phyloP scores from a whole-genome alignment of 1,140 invertebrate genomes.

The Halotydeus destructor region DNA sequence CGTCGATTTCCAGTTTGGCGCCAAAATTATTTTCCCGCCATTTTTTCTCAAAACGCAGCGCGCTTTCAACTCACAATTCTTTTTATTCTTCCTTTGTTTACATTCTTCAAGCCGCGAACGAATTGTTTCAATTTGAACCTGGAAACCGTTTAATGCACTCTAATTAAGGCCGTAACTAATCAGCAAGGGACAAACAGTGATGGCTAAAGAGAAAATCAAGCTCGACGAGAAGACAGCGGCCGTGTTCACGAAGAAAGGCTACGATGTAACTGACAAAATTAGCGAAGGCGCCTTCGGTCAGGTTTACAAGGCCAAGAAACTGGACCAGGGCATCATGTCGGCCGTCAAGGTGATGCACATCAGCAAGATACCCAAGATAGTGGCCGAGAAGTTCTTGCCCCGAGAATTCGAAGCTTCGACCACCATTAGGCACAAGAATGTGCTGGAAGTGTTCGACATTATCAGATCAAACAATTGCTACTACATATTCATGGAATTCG shows the following conservation, averaged over 20 bases:
- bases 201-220: no score
- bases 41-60: no score
- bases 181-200: no score
- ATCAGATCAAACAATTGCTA: conserved; percentile 3
- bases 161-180: no score
- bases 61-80: no score
- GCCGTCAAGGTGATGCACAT: conserved; percentile 11
- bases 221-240: conserved; percentile 8
- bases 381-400: conserved; percentile 6
- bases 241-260: conserved; percentile 5
- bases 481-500: conserved; percentile 12
- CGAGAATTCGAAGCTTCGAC: conserved; percentile 8
- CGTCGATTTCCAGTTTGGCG: no score
- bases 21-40: no score
- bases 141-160: no score
- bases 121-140: no score
- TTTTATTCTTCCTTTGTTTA: no score
- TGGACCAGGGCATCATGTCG: neutral
- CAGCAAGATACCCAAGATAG: neutral
- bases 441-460: conserved; percentile 9
- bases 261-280: conserved; percentile 6
- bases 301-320: conserved; percentile 11
- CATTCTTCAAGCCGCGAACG: no score
- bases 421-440: conserved; percentile 3
- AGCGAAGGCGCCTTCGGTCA: conserved; percentile 11